phyloP scores from a whole-genome alignment of 2,113 vertebrate species.

The Sterna hirundo region DNA sequence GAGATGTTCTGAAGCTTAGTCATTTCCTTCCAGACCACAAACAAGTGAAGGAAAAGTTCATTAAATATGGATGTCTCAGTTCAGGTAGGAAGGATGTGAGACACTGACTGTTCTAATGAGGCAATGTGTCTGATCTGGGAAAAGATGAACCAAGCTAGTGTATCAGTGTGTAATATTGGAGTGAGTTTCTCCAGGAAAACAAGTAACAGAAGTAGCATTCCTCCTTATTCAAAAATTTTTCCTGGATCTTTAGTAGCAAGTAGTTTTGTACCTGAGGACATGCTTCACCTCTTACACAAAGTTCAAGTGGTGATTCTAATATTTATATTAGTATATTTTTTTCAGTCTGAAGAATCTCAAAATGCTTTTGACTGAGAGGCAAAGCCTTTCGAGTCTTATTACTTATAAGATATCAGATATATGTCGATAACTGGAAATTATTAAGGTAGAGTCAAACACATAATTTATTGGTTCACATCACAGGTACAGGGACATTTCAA shows the following conservation, averaged over 20 bases:
- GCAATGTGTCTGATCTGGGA: neutral
- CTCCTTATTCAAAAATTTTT: neutral
- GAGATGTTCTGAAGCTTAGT: neutral
- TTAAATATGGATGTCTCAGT: neutral
- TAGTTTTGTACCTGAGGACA: neutral
- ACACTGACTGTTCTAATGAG: neutral
- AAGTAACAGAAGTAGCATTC: neutral
- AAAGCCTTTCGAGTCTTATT: neutral
- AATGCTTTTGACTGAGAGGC: neutral
- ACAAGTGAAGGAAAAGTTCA: neutral
- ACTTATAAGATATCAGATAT: neutral
- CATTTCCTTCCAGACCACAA: neutral
- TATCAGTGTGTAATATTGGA: neutral
- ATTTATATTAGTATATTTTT: neutral
- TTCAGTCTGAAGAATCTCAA: neutral
- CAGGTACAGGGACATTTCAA: neutral
- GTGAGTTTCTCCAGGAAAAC: neutral
- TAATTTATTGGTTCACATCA: neutral
- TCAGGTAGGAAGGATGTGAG: neutral
- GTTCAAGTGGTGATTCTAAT: neutral
- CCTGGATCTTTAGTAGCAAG: neutral
- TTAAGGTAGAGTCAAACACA: fast-evolving
- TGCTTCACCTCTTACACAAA: neutral
- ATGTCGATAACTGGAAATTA: neutral
- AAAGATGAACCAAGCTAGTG: neutral